Percentiles rank a stretch among this genome's conserved stretches.
phyloP scores from a whole-genome alignment of 1,140 invertebrate genomes.

The Drosophila pectinifera region DNA sequence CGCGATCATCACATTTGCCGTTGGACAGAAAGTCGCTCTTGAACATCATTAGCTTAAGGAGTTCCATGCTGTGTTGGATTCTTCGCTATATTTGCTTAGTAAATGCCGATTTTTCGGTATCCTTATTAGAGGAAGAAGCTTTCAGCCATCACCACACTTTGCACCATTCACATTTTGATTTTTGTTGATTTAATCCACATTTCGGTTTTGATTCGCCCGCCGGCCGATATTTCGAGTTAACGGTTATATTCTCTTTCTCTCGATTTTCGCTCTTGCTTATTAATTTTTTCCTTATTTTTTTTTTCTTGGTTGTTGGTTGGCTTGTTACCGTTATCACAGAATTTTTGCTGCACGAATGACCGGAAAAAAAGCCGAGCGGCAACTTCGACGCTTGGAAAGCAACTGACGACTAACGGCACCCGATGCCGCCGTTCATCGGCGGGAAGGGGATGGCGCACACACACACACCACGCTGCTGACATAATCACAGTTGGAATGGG shows the following conservation, averaged over 20 bases:
- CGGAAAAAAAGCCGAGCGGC: constrained; percentile 47
- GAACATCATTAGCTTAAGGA: constrained; percentile 85
- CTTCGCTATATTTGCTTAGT: background rate
- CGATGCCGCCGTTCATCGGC: constrained; percentile 17
- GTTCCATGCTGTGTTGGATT: constrained; percentile 72
- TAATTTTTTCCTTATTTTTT: constrained; percentile 10
- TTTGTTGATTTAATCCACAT: constrained; percentile 41
- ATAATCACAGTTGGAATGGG: constrained; percentile 73
- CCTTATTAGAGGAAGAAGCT: background rate
- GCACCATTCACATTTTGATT: constrained; percentile 56
- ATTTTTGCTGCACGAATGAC: constrained; percentile 56
- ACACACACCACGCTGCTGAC: constrained; percentile 57
- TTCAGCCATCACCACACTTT: constrained; percentile 37
- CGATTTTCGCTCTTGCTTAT: constrained; percentile 1
- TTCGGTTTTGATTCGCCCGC: constrained; percentile 38
- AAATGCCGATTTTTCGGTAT: constrained; percentile 18
- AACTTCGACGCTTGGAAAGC: constrained; percentile 82
- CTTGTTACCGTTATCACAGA: constrained; percentile 69
- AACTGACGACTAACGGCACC: constrained; percentile 64
- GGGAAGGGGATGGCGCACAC: constrained; percentile 36
- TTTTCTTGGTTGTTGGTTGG: constrained; percentile 13
- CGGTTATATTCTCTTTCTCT: constrained; percentile 6
- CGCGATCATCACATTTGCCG: constrained; percentile 85
- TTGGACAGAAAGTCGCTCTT: constrained; percentile 85
- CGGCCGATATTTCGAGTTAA: constrained; percentile 4